phyloP scores from a whole-genome alignment of 2,888 invertebrate genomes.

The Orchesellides sinensis region DNA sequence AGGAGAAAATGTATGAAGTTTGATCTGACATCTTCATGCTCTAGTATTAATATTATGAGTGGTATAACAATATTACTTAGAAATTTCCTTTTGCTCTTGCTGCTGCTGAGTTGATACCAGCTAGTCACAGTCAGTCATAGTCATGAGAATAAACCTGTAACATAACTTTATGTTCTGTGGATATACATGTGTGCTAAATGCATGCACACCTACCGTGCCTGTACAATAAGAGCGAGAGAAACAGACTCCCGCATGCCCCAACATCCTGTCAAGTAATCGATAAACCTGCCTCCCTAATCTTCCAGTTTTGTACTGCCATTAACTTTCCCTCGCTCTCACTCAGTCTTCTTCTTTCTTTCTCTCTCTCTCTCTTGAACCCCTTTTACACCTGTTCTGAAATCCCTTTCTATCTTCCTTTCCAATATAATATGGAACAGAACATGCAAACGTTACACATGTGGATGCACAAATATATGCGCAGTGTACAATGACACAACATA shows the following conservation, averaged over 20 bases:
- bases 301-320: conserved; percentile 68
- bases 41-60: not conserved
- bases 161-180: conserved; percentile 2
- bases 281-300: conserved; percentile 69
- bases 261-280: conserved; percentile 67
- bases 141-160: conserved; percentile 20
- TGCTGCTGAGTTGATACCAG: not conserved
- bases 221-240: conserved; percentile 42
- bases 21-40: too few relatives aligned
- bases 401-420: conserved; percentile 22
- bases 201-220: conserved; percentile 9
- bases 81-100: not conserved
- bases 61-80: conserved; percentile 1
- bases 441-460: conserved; percentile 3
- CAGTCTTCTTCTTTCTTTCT: conserved; percentile 18
- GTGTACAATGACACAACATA: not conserved
- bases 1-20: too few relatives aligned
- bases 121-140: not conserved
- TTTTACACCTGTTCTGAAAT: conserved; percentile 63
- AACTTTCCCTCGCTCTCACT: conserved; percentile 51
- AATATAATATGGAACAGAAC: conserved; percentile 18
- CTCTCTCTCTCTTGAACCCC: conserved; percentile 30
- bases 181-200: not conserved
- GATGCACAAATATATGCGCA: too few relatives aligned
- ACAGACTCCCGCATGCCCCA: conserved; percentile 64